phyloP scores from a whole-genome alignment of 2,888 invertebrate genomes.

The Ganaspis brasiliensis region DNA sequence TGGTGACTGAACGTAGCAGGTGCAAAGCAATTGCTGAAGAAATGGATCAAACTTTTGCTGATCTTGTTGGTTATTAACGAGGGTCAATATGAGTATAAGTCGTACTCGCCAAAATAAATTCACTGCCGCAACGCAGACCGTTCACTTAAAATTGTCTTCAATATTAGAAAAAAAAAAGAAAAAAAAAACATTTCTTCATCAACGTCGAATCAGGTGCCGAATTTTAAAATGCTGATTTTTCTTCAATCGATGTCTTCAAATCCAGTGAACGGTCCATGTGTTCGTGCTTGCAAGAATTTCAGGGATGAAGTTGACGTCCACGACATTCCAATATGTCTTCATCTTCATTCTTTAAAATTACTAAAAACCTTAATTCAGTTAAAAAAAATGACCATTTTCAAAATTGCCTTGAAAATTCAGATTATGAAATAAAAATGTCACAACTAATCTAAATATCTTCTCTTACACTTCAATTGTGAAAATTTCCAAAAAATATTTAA shows the following conservation, averaged over 20 bases:
- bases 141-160: conserved; percentile 56
- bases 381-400: conserved; percentile 8
- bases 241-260: conserved; percentile 47
- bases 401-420: neutral
- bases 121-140: conserved; percentile 65
- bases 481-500: no score
- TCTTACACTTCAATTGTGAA: no score
- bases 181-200: conserved; percentile 38
- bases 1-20: conserved; percentile 95
- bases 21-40: conserved; percentile 99
- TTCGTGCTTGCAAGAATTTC: conserved; percentile 21
- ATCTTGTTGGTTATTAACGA: conserved; percentile 93
- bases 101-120: conserved; percentile 58
- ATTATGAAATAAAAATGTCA: no score
- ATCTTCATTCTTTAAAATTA: conserved; percentile 1
- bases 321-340: conserved; percentile 18
- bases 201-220: conserved; percentile 29
- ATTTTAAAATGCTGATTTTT: neutral
- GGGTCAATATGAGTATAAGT: conserved; percentile 45
- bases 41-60: conserved; percentile 97
- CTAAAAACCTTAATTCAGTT: neutral
- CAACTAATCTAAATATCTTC: no score
- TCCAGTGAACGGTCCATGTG: conserved; percentile 50
- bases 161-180: conserved; percentile 47
- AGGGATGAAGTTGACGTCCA: conserved; percentile 28